Conservation (phyloP, 2,113 vertebrate genomes). For the Chiloscyllium plagiosum region DNA sequence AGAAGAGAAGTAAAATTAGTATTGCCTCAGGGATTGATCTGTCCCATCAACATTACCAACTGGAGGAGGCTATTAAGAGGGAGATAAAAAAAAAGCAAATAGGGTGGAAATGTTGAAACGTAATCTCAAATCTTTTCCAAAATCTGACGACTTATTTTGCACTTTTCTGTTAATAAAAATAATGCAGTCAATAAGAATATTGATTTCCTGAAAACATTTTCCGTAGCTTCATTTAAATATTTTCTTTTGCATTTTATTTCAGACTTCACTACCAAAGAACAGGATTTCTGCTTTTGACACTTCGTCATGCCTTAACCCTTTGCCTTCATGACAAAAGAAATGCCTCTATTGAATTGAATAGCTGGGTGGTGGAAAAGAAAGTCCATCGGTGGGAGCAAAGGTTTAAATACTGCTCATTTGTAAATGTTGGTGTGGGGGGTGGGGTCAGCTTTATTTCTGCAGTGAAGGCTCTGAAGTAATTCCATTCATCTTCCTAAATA, state of each 20-base stretch:
- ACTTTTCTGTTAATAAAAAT: slow-evolving; percentile 18
- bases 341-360: slow-evolving; percentile 27
- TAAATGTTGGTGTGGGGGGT: slow-evolving; percentile 33
- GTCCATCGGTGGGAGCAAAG: slow-evolving; percentile 31
- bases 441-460: slow-evolving; percentile 20
- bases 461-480: slow-evolving; percentile 35
- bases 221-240: slow-evolving; percentile 16
- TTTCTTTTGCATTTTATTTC: slow-evolving; percentile 20
- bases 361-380: slow-evolving; percentile 32
- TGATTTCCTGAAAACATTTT: neutral
- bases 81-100: neutral
- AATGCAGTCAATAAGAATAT: neutral
- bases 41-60: neutral
- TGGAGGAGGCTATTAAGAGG: neutral
- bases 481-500: slow-evolving; percentile 35
- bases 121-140: neutral
- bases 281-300: slow-evolving; percentile 32
- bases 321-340: slow-evolving; percentile 14
- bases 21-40: neutral
- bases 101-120: neutral
- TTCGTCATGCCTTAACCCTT: slow-evolving; percentile 29
- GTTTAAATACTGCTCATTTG: slow-evolving; percentile 38
- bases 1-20: neutral
- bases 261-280: neutral
- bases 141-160: neutral